These are phyloP conservation scores for Ormyrus pomaceus DNA, from an alignment of 2,888 invertebrate species.

Conservation along the genomic window DNA sequence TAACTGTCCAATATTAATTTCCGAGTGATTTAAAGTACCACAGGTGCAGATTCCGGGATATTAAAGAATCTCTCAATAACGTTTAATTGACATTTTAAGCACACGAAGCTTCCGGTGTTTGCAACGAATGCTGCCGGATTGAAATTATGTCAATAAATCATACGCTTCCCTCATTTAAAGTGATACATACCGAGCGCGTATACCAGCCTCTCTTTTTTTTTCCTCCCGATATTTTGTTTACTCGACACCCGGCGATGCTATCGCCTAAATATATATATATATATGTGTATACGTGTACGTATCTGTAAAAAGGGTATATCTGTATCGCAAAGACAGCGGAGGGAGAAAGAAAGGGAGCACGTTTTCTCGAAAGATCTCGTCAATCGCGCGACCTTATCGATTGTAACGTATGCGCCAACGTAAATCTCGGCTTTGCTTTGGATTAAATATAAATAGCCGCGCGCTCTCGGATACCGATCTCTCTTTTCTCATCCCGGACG, in stretches of 20 bases:
- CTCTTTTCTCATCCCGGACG: slow-evolving; percentile 20
- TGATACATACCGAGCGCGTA: background rate
- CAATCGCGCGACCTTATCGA: slow-evolving; percentile 25
- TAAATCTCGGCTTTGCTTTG: background rate
- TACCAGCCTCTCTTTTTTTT: background rate
- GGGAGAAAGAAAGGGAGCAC: no score
- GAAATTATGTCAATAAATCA: no score
- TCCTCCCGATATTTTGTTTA: slow-evolving; percentile 16
- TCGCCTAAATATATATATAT: slow-evolving; percentile 11
- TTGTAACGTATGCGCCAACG: background rate
- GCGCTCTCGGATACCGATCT: slow-evolving; percentile 19
- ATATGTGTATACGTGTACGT: background rate
- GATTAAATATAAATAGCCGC: slow-evolving; percentile 46
- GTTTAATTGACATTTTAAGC: slow-evolving; percentile 47
- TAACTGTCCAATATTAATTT: background rate
- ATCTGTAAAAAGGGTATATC: no score
- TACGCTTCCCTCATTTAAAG: no score
- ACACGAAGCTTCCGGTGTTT: background rate
- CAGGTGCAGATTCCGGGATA: slow-evolving; percentile 12
- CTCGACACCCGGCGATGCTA: slow-evolving; percentile 1
- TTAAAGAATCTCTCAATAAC: slow-evolving; percentile 46
- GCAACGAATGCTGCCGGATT: no score
- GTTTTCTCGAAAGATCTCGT: background rate
- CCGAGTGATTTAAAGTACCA: background rate
- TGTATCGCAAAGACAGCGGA: background rate